Conservation (phyloP, 2,888 invertebrate species). For the Anodontia alba region DNA sequence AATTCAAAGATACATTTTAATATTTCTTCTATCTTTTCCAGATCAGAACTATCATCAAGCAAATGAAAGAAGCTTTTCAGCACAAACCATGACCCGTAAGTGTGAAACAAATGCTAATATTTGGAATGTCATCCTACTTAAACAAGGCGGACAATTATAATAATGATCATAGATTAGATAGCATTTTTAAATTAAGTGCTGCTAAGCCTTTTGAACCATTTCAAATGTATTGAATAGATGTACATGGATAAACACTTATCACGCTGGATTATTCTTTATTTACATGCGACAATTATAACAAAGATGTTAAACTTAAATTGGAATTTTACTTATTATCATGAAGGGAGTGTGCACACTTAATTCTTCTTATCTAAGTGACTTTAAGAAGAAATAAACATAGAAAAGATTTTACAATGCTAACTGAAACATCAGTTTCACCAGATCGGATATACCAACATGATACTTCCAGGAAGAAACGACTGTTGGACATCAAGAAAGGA, state of each 20-base stretch:
- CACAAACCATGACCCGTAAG: constrained; percentile 12
- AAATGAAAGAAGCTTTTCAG: constrained; percentile 2
- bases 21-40: background rate
- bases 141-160: background rate
- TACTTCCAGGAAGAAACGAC: constrained; percentile 53
- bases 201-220: constrained; percentile 3
- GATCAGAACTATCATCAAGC: background rate
- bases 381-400: too few relatives aligned
- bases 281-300: background rate
- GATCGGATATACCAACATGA: constrained; percentile 23
- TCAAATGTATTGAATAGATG: background rate
- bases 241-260: background rate
- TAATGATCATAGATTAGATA: constrained; percentile 2
- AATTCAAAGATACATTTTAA: too few relatives aligned
- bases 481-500: constrained; percentile 65
- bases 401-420: constrained; percentile 35
- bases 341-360: too few relatives aligned
- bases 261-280: background rate
- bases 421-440: constrained; percentile 38
- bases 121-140: constrained; percentile 4
- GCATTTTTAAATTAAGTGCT: constrained; percentile 4
- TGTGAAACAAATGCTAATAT: constrained; percentile 12
- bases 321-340: background rate
- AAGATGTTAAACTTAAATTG: background rate
- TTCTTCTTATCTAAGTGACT: too few relatives aligned